phyloP scores from a whole-genome alignment of 2,797 vertebrate genomes.

The Schizothorax lantsangensis region DNA sequence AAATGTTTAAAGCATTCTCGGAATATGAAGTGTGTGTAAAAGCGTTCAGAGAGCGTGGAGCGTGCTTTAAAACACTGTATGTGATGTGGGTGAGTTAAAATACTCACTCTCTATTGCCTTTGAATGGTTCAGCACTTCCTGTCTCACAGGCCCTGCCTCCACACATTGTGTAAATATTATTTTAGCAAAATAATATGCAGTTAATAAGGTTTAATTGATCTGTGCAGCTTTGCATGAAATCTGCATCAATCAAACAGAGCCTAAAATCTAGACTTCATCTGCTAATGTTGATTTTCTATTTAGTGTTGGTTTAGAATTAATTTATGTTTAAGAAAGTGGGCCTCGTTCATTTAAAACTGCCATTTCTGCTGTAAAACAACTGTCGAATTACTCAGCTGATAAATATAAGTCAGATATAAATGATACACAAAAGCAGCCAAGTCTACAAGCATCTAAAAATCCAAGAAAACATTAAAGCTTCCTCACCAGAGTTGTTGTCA shows the following conservation, averaged over 20 bases:
- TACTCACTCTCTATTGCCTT: slow-evolving; percentile 1
- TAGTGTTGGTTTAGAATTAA: not conserved
- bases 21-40: slow-evolving; percentile 23
- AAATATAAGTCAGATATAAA: not conserved
- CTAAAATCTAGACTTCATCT: slow-evolving; percentile 17
- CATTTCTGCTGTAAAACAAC: not conserved
- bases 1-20: not conserved
- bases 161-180: slow-evolving; percentile 35
- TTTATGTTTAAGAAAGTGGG: slow-evolving; percentile 7
- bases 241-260: slow-evolving; percentile 22
- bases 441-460: not conserved
- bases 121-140: slow-evolving; percentile 31
- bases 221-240: slow-evolving; percentile 32
- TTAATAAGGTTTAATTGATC: slow-evolving; percentile 31
- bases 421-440: not conserved
- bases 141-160: slow-evolving; percentile 19
- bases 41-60: not conserved
- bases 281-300: slow-evolving; percentile 24
- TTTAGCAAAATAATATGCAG: slow-evolving; percentile 29
- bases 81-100: slow-evolving; percentile 33
- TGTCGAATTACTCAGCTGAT: not conserved
- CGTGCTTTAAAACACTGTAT: slow-evolving; percentile 6
- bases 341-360: not conserved
- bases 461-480: not conserved
- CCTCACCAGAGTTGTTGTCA: slow-evolving; percentile 32